Evolutionary conservation across 2,888 invertebrate genomes (phyloP).

Genomic region (Subacronicta megacephala): DNA sequence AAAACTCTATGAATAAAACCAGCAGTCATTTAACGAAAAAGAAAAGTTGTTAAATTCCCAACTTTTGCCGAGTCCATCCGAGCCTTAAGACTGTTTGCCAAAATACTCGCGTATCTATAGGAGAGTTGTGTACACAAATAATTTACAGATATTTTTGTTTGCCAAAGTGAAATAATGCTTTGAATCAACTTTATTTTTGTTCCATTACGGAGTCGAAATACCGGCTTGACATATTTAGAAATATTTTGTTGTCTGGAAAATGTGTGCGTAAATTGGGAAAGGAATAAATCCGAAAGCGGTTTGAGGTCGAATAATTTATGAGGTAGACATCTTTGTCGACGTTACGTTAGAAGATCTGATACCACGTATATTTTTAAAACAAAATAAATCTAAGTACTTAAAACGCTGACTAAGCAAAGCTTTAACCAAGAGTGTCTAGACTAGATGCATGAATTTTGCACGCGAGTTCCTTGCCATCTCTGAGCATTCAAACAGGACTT

Average conservation of each 20-base stretch:
- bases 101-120: conserved; percentile 46
- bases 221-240: conserved; percentile 14
- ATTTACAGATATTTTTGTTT: conserved; percentile 43
- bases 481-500: too few species aligned
- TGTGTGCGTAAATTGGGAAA: not conserved
- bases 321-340: too few species aligned
- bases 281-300: not conserved
- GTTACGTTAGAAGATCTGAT: too few species aligned
- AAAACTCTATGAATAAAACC: conserved; percentile 24
- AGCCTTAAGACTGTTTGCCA: conserved; percentile 43
- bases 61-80: conserved; percentile 36
- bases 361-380: too few species aligned
- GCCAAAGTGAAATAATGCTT: conserved; percentile 38
- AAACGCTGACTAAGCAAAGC: too few species aligned
- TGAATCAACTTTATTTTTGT: conserved; percentile 35
- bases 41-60: conserved; percentile 43
- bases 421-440: too few species aligned
- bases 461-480: too few species aligned
- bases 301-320: too few species aligned
- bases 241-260: conserved; percentile 14
- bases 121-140: conserved; percentile 40
- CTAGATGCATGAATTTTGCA: too few species aligned
- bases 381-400: too few species aligned
- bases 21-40: conserved; percentile 26
- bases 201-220: conserved; percentile 4